Evolutionary conservation across 2,113 vertebrate species (phyloP).

Genomic region (Epinephelus lanceolatus): DNA sequence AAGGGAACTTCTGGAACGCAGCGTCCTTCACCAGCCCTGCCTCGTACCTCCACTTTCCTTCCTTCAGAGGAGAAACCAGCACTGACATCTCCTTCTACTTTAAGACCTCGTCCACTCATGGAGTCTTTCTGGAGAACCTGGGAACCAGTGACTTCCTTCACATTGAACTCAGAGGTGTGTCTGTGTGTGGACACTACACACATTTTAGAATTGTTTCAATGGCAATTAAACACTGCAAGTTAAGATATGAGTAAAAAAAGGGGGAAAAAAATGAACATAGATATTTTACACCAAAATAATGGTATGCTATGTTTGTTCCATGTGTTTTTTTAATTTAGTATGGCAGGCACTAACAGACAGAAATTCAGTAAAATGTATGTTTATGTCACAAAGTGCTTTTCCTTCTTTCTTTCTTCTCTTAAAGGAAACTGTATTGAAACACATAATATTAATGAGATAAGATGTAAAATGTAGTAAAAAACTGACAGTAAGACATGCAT

Average conservation of each 20-base stretch:
- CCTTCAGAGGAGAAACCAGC: constrained; percentile 92
- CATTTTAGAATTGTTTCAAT: background rate
- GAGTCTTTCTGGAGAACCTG: constrained; percentile 95
- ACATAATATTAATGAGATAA: background rate
- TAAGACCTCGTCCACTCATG: constrained; percentile 91
- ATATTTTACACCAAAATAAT: no score
- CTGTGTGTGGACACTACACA: background rate
- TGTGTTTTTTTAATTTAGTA: background rate
- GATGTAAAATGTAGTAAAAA: no score
- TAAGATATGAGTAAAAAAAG: background rate
- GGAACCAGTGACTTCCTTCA: constrained; percentile 92
- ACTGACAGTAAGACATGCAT: no score
- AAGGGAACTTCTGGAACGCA: constrained; percentile 94
- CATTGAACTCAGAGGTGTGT: constrained; percentile 92
- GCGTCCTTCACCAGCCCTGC: constrained; percentile 93
- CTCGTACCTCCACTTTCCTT: constrained; percentile 94
- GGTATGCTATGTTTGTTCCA: no score
- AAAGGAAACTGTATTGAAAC: background rate
- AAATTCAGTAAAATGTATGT: background rate
- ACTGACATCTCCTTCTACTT: constrained; percentile 98
- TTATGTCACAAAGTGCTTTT: no score
- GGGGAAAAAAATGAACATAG: no score
- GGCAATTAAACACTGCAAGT: background rate
- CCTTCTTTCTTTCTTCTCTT: no score
- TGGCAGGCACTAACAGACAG: background rate